Evolutionary conservation across 2,113 vertebrate species (phyloP).

Genomic region (Chlamydotis undulata): DNA sequence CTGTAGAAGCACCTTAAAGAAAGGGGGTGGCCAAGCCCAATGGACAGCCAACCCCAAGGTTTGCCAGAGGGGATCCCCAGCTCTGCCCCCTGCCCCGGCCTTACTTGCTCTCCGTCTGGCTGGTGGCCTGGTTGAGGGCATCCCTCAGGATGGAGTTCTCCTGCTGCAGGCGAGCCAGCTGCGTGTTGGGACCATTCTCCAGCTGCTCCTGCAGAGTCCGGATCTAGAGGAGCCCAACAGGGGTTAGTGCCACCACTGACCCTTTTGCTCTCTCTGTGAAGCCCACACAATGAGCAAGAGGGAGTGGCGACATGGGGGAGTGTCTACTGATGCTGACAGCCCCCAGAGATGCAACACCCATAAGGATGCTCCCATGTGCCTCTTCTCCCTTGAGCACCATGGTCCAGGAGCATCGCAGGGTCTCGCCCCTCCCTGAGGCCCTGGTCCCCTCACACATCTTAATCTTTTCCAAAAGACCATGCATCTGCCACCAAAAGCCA

Average conservation of each 20-base stretch:
- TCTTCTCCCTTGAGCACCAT: neutral
- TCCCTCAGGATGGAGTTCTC: conserved; percentile 96
- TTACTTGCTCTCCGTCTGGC: conserved; percentile 95
- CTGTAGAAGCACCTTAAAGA: neutral
- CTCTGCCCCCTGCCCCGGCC: neutral
- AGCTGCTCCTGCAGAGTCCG: conserved; percentile 90
- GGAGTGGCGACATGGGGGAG: neutral
- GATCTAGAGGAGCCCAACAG: conserved; percentile 75
- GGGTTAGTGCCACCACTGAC: neutral
- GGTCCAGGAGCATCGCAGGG: accelerated
- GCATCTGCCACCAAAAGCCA: neutral
- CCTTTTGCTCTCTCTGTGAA: neutral
- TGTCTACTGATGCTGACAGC: neutral
- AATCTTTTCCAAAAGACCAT: neutral
- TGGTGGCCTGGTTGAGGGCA: conserved; percentile 93
- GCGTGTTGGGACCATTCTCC: conserved; percentile 90
- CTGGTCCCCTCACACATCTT: accelerated
- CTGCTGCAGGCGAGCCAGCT: conserved; percentile 90
- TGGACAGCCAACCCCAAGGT: neutral
- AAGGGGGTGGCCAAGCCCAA: neutral
- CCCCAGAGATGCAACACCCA: neutral
- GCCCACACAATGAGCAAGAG: accelerated
- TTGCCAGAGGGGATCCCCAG: neutral
- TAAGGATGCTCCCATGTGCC: accelerated
- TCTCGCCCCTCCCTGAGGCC: neutral